Percentiles rank a stretch among this genome's conserved stretches.
Evolutionary conservation across 1,140 invertebrate species (phyloP).

Genomic region (Chymomyza costata): DNA sequence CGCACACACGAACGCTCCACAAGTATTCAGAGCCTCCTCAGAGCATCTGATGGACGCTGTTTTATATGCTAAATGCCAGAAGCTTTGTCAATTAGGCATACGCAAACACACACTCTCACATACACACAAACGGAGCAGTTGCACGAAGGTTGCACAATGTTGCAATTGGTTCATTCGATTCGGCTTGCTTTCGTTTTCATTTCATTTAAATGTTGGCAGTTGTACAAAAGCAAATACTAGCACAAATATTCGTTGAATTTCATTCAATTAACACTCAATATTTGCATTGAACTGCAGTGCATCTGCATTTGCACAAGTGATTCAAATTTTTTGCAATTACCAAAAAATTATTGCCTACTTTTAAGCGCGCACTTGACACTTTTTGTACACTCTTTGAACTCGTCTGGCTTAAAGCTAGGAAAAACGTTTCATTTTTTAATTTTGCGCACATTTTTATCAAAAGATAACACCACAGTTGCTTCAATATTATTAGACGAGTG

Average conservation of each 20-base stretch:
- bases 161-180: slow-evolving; percentile 20
- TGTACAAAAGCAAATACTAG: slow-evolving; percentile 24
- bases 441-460: too few species aligned
- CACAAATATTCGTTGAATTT: not conserved
- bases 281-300: too few species aligned
- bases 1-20: slow-evolving; percentile 48
- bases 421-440: too few species aligned
- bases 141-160: slow-evolving; percentile 20
- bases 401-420: too few species aligned
- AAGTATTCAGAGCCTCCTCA: slow-evolving; percentile 42
- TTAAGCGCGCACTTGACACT: too few species aligned
- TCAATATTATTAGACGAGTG: too few species aligned
- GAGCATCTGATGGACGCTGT: slow-evolving; percentile 1
- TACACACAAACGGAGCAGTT: not conserved
- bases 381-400: too few species aligned
- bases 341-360: too few species aligned
- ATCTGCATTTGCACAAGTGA: too few species aligned
- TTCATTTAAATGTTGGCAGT: slow-evolving; percentile 17
- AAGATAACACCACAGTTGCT: too few species aligned
- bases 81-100: slow-evolving; percentile 42
- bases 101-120: slow-evolving; percentile 14
- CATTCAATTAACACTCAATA: slow-evolving; percentile 28
- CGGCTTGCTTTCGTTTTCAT: slow-evolving; percentile 29
- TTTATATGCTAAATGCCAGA: slow-evolving; percentile 28
- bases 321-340: too few species aligned